Percentiles rank a stretch among this genome's conserved stretches.
Evolutionary conservation across 2,888 invertebrate species (phyloP).

Genomic region (Catonia carolina): DNA sequence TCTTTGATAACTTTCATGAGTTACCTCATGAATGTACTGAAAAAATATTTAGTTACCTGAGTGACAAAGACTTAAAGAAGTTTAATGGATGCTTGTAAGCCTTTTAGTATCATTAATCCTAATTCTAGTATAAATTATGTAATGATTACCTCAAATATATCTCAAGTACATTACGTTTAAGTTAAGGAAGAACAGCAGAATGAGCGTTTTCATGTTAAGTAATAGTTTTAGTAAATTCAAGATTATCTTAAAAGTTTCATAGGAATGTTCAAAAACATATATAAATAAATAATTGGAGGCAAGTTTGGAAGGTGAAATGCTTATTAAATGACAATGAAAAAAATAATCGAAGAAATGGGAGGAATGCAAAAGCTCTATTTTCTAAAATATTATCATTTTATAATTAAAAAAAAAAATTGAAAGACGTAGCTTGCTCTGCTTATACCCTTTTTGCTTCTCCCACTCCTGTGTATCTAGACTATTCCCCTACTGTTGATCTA

Average conservation of each 20-base stretch:
- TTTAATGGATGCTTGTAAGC: too few relatives aligned
- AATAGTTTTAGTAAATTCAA: neutral
- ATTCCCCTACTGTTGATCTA: too few relatives aligned
- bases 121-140: neutral
- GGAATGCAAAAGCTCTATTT: neutral
- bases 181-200: neutral
- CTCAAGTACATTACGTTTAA: neutral
- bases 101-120: neutral
- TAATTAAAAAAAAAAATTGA: too few relatives aligned
- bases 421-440: too few relatives aligned
- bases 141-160: neutral
- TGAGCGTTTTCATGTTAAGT: neutral
- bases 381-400: neutral
- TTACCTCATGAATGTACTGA: neutral
- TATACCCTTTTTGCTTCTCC: too few relatives aligned
- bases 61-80: neutral
- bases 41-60: neutral
- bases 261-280: neutral
- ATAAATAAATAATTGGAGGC: neutral
- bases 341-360: neutral
- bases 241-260: neutral
- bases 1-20: neutral
- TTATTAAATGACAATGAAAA: neutral
- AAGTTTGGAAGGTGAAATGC: neutral
- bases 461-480: too few relatives aligned